Evolutionary conservation across 2,888 invertebrate species (phyloP), one percentile per base, ranked within the genome.

Genomic region (Quadriops clusia): DNA sequence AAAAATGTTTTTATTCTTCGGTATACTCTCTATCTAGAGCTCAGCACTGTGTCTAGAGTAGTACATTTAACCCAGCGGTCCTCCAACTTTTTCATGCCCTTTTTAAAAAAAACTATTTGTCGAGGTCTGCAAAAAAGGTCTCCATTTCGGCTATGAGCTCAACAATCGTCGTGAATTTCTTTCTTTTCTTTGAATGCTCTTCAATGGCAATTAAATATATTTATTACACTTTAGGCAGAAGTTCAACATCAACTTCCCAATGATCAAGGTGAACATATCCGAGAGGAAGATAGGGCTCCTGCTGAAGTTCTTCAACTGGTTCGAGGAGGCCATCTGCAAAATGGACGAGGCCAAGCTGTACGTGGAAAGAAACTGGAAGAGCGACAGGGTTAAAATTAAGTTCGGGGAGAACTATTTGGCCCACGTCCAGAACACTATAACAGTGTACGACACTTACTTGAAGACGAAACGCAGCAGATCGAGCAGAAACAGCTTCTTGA

Each of bases 181-280:
- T n/a, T 18, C 18, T 18, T 18, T 18, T 18, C 18, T 18, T 7
- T 7, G 18, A 18, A n/a, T 18, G 7, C 11, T 7, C 16, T 23
- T 18, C 14, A 27, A 30, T 13, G 7, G 10, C 16, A 8, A 28
- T 23, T 16, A 11, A 23, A 16, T 34, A 27, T 33, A 28, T 23
- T 23, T 28, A 22, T 34, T 17, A 8, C 10, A 5, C 49, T 51
- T 33, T 50, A 83, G 82, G 54, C 76, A 79, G 49, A 85, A 85
- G 61, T 64, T 84, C 27, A 83, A 80, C 51, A 67, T 81, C 21
- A 73, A 74, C 1, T 60, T 84, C 13, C 74, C 78, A 12, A 74
- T 74, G 38, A 49, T 85, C 22, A 83, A 82, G 46, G 54, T 85
- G 17, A 82, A 82, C 56, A 58, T 84, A 17, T 83, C 83, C 0